phyloP scores from a whole-genome alignment of 2,113 vertebrate species.

The Megaceryle torquata region DNA sequence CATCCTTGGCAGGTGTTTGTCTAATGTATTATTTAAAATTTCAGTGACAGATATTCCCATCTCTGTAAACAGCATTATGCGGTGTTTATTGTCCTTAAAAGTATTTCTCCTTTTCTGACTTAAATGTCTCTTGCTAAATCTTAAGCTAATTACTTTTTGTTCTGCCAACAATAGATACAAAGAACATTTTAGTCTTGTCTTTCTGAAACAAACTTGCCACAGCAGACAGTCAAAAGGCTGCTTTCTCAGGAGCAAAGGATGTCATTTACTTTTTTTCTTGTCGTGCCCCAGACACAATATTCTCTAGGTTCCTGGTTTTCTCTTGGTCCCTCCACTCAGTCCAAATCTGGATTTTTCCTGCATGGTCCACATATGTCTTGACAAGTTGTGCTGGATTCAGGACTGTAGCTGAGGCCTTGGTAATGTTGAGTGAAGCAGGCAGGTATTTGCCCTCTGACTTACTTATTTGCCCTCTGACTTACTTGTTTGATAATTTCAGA shows the following conservation, averaged over 20 bases:
- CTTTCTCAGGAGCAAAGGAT: not conserved
- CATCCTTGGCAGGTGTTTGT: constrained; percentile 22
- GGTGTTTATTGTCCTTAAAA: not conserved
- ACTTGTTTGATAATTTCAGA: not conserved
- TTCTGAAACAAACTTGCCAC: not conserved
- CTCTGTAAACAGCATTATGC: constrained; percentile 11
- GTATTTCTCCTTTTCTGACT: not conserved
- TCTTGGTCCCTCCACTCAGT: not conserved
- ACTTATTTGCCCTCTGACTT: not conserved
- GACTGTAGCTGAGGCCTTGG: not conserved
- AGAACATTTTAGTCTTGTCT: not conserved
- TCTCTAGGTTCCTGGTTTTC: not conserved
- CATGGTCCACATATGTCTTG: not conserved
- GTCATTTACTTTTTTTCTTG: not conserved
- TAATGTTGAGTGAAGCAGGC: not conserved
- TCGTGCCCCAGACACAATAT: not conserved
- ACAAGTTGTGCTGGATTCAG: not conserved
- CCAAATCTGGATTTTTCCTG: not conserved
- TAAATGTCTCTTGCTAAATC: not conserved
- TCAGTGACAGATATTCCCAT: not conserved
- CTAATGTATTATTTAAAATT: constrained; percentile 37
- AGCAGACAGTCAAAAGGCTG: not conserved
- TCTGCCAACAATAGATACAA: not conserved
- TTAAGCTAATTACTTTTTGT: not conserved
- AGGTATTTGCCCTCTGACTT: not conserved